Conservation (phyloP, 2,113 vertebrate genomes). For the Tamias sibiricus region DNA sequence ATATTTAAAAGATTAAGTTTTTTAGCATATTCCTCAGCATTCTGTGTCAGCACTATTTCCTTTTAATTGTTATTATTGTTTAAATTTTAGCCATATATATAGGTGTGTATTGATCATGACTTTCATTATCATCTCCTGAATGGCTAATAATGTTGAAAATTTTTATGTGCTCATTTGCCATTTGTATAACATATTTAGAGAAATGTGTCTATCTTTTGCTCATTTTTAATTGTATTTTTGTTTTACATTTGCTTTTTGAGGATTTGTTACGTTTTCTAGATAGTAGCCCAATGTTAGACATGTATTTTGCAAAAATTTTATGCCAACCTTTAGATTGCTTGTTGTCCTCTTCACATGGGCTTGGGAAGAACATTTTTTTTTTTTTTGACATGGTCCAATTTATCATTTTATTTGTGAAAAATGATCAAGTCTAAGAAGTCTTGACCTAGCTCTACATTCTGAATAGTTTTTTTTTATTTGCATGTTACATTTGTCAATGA, state of each 20-base stretch:
- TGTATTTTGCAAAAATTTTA: background rate
- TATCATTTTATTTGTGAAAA: background rate
- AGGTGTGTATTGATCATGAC: background rate
- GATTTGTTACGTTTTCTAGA: background rate
- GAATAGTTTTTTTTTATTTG: background rate
- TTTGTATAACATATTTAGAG: background rate
- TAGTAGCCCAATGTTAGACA: background rate
- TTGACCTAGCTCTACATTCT: background rate
- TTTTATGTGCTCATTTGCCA: background rate
- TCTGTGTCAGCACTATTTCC: background rate
- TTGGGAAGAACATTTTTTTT: background rate
- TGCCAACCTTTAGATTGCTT: background rate
- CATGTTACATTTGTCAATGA: background rate
- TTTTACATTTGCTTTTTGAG: background rate
- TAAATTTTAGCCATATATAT: background rate
- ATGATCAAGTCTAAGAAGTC: background rate
- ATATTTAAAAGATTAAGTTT: background rate
- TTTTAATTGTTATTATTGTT: background rate
- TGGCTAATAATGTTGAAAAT: background rate
- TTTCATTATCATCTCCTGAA: background rate
- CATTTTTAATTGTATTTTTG: background rate
- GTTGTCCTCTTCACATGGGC: background rate
- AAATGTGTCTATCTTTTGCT: background rate
- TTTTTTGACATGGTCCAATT: background rate
- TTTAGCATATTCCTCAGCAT: background rate